phyloP scores from a whole-genome alignment of 2,797 vertebrate species.

The Cossypha niveicapilla region DNA sequence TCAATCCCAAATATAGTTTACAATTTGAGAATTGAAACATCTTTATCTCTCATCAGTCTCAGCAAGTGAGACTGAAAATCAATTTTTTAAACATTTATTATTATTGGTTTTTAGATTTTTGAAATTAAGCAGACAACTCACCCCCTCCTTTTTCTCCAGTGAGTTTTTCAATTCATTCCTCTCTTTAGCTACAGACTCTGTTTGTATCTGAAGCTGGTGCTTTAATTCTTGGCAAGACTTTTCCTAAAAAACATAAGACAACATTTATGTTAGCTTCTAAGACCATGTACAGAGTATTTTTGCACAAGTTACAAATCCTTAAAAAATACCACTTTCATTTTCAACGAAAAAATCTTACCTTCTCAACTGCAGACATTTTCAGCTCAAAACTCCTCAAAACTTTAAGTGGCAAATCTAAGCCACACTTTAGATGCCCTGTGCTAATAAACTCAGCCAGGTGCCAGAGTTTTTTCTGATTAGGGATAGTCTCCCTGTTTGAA shows the following conservation, averaged over 20 bases:
- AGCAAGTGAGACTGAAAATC: neutral
- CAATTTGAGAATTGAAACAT: neutral
- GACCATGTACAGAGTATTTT: accelerated
- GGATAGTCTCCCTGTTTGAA: neutral
- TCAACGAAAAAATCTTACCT: neutral
- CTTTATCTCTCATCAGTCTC: neutral
- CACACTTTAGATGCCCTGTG: neutral
- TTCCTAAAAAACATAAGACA: constrained; percentile 76
- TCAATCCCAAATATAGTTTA: neutral
- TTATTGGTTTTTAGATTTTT: neutral
- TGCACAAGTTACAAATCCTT: neutral
- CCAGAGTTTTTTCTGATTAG: neutral
- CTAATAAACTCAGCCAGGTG: neutral
- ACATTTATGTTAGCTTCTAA: neutral
- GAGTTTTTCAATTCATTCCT: constrained; percentile 81
- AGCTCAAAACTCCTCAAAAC: neutral
- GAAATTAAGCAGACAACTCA: constrained; percentile 40
- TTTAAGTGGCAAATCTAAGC: neutral
- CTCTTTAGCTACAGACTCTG: constrained; percentile 80
- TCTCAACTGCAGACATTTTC: neutral
- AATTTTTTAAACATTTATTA: neutral
- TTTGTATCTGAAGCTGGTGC: constrained; percentile 82
- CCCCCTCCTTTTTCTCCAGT: constrained; percentile 85
- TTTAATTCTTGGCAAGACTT: constrained; percentile 85
- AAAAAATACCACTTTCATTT: neutral